Percentiles rank a stretch among this genome's conserved stretches.
Evolutionary conservation across 2,888 invertebrate species (phyloP).

Genomic region (Meta bourneti): DNA sequence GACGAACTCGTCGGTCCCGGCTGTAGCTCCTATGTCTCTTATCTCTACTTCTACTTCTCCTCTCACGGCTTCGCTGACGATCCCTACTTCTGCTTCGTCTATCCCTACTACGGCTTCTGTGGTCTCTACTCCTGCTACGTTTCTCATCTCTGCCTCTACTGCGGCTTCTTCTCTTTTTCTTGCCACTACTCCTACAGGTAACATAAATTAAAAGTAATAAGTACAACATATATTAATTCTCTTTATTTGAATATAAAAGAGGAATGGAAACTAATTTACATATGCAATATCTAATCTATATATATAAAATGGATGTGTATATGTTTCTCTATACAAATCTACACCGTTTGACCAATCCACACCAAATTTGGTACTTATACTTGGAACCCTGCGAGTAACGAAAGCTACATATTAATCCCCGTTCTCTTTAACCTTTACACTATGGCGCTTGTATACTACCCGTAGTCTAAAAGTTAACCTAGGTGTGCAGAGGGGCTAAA

Average conservation of each 20-base stretch:
- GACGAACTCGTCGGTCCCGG: constrained; percentile 63
- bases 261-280: not conserved
- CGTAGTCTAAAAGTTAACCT: no score
- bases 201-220: not conserved
- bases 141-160: constrained; percentile 51
- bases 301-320: no score
- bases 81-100: constrained; percentile 66
- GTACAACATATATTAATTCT: not conserved
- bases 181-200: constrained; percentile 38
- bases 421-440: no score
- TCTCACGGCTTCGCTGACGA: constrained; percentile 46
- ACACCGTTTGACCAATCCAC: no score
- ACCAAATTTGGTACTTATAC: no score
- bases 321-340: no score
- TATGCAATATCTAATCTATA: not conserved
- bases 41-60: constrained; percentile 64
- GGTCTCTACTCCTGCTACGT: constrained; percentile 56
- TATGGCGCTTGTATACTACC: no score
- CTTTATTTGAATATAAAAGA: not conserved
- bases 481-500: no score
- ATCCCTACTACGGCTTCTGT: constrained; percentile 52
- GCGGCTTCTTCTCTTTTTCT: constrained; percentile 71
- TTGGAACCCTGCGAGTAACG: no score
- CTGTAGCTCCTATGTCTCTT: constrained; percentile 73
- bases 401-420: no score